phyloP scores from a whole-genome alignment of 2,113 vertebrate genomes.

The Albula glossodonta region DNA sequence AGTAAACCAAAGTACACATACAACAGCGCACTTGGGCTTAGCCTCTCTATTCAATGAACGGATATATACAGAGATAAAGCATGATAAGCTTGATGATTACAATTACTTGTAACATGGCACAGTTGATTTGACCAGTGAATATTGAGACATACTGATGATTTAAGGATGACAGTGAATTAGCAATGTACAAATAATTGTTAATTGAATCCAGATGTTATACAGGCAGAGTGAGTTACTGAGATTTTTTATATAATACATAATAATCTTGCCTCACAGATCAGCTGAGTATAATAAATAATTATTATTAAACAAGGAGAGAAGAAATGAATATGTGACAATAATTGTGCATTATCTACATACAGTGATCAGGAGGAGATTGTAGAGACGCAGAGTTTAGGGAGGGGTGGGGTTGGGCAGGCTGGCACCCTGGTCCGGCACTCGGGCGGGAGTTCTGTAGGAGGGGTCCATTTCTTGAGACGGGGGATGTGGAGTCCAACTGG shows the following conservation, averaged over 20 bases:
- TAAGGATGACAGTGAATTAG: not conserved
- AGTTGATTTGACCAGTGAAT: constrained; percentile 15
- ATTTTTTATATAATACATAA: not conserved
- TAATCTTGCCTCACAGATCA: not conserved
- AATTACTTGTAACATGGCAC: constrained; percentile 35
- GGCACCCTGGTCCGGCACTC: not conserved
- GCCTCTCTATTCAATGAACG: not conserved
- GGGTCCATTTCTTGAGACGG: not conserved
- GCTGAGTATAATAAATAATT: not conserved
- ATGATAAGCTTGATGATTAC: constrained; percentile 9
- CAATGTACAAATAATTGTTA: not conserved
- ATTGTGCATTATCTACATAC: constrained; percentile 33
- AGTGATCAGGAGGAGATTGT: constrained; percentile 47
- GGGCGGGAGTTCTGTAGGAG: not conserved
- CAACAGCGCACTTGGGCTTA: not conserved
- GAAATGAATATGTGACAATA: constrained; percentile 9
- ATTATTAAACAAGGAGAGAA: not conserved
- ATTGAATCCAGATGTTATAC: not conserved
- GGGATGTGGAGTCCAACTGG: not conserved
- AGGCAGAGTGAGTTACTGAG: not conserved
- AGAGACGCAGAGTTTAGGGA: constrained; percentile 54
- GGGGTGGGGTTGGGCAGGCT: not conserved
- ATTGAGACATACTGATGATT: not conserved
- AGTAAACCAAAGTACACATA: constrained; percentile 7
- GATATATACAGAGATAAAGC: not conserved